These are phyloP conservation scores for Drosophila cardini DNA, from an alignment of 1,140 invertebrate genomes.

Conservation along the genomic window DNA sequence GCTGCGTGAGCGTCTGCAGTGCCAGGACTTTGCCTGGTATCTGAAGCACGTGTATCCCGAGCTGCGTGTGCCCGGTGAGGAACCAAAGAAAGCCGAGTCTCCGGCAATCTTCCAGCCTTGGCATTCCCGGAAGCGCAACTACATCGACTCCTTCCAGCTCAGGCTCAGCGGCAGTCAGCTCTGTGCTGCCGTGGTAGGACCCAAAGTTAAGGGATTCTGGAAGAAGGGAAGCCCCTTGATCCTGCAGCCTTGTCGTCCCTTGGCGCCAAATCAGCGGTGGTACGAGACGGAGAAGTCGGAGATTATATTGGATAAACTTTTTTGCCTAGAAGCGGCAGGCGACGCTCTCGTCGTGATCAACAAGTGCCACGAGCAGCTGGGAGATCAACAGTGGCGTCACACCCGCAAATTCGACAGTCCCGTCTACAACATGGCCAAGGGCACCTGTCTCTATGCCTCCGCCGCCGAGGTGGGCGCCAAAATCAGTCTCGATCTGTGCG, in stretches of 20 bases:
- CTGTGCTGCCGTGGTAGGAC: conserved; percentile 89
- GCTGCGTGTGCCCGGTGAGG: conserved; percentile 88
- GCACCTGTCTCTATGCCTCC: conserved; percentile 90
- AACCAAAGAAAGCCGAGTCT: conserved; percentile 84
- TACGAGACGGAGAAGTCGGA: conserved; percentile 94
- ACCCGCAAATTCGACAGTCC: conserved; percentile 88
- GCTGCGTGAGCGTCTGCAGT: conserved; percentile 90
- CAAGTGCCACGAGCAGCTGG: conserved; percentile 97
- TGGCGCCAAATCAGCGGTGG: conserved; percentile 88
- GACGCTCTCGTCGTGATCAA: conserved; percentile 88
- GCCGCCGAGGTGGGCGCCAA: conserved; percentile 85
- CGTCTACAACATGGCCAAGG: conserved; percentile 94
- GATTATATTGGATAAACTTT: conserved; percentile 92
- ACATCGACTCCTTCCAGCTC: conserved; percentile 90
- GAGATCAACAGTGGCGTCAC: conserved; percentile 95
- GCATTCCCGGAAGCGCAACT: conserved; percentile 92
- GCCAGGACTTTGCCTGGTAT: conserved; percentile 97
- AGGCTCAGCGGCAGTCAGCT: conserved; percentile 89
- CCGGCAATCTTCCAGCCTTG: conserved; percentile 89
- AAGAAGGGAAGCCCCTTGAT: conserved; percentile 90
- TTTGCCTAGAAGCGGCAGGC: conserved; percentile 92
- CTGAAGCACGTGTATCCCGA: conserved; percentile 96
- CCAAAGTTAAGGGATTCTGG: conserved; percentile 89
- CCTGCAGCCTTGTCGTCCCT: conserved; percentile 88
- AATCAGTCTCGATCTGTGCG: conserved; percentile 90